A percentile compares a stretch with the other conserved stretches of the same genome.
These are phyloP conservation scores for Lasiurus borealis DNA, from an alignment of 2,113 vertebrate genomes.

Conservation along the genomic window DNA sequence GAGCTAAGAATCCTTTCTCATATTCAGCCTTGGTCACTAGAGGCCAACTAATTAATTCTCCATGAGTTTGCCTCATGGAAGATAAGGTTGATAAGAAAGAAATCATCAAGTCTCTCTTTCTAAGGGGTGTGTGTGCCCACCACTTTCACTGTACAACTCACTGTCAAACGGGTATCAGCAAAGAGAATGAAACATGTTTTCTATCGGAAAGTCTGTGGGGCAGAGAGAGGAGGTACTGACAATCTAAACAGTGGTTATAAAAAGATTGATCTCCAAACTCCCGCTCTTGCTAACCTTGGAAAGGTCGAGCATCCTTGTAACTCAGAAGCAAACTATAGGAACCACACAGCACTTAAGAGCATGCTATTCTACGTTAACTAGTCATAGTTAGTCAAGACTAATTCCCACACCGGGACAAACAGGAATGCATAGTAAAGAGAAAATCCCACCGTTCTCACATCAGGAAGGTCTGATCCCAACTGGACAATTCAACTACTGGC, in stretches of 20 bases:
- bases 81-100: background rate
- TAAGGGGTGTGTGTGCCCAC: background rate
- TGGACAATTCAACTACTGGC: background rate
- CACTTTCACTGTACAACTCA: background rate
- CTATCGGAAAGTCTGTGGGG: background rate
- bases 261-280: background rate
- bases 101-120: background rate
- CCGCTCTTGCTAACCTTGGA: background rate
- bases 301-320: background rate
- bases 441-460: background rate
- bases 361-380: background rate
- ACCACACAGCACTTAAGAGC: background rate
- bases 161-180: background rate
- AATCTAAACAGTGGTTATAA: background rate
- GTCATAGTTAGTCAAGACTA: background rate
- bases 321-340: background rate
- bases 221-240: background rate
- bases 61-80: background rate
- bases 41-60: background rate
- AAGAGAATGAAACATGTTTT: background rate
- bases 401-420: background rate
- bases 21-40: background rate
- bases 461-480: background rate
- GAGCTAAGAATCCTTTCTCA: background rate
- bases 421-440: background rate